A percentile compares a stretch with the other conserved stretches of the same genome.
phyloP scores from a whole-genome alignment of 2,888 invertebrate species.

The Onchidella celtica region DNA sequence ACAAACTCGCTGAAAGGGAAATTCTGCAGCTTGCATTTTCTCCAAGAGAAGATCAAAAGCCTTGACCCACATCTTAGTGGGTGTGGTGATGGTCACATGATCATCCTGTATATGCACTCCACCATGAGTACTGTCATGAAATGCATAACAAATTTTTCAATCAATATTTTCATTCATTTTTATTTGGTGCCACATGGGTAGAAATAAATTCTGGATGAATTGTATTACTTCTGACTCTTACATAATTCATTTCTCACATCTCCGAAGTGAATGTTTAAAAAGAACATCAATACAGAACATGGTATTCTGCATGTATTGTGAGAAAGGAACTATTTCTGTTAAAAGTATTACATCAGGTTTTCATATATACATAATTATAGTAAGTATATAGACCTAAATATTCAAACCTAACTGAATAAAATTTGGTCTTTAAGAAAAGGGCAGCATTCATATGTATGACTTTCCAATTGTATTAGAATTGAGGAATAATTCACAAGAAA shows the following conservation, averaged over 20 bases:
- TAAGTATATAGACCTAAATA: too few relatives aligned
- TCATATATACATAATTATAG: too few relatives aligned
- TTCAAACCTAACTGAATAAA: too few relatives aligned
- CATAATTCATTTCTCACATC: not conserved
- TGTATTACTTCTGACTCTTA: not conserved
- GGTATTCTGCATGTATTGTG: too few relatives aligned
- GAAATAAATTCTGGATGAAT: not conserved
- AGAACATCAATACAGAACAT: too few relatives aligned
- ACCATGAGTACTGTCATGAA: slow-evolving; percentile 63
- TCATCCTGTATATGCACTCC: slow-evolving; percentile 72
- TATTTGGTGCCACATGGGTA: not conserved
- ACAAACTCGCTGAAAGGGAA: slow-evolving; percentile 90
- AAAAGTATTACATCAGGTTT: not conserved
- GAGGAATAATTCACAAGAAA: too few relatives aligned
- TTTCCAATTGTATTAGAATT: too few relatives aligned
- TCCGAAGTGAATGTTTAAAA: too few relatives aligned
- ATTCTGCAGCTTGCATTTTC: slow-evolving; percentile 89
- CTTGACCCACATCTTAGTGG: slow-evolving; percentile 95
- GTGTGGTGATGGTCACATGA: slow-evolving; percentile 84
- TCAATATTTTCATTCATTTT: not conserved
- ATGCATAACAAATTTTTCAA: not conserved
- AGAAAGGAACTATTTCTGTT: too few relatives aligned
- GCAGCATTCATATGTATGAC: too few relatives aligned
- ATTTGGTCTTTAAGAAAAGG: too few relatives aligned
- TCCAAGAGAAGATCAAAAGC: slow-evolving; percentile 95